Conservation (phyloP, 2,797 vertebrate species). For the Gymnothorax javanicus region DNA sequence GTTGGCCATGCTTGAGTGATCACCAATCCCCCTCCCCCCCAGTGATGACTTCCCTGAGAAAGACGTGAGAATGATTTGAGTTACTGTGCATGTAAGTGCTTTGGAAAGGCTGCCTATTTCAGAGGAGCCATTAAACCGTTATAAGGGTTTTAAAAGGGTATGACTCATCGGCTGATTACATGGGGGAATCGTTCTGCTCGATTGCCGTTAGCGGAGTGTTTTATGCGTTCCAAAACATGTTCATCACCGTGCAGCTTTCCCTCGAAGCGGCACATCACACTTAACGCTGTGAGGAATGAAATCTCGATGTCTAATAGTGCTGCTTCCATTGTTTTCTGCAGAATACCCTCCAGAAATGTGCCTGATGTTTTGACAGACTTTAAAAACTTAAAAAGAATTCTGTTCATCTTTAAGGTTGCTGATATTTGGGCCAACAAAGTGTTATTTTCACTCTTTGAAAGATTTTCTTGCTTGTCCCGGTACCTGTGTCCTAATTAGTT, state of each 20-base stretch:
- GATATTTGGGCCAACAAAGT: not conserved
- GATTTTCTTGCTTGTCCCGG: not conserved
- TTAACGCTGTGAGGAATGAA: not conserved
- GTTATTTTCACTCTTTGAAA: not conserved
- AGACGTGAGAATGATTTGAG: not conserved
- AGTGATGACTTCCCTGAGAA: not conserved
- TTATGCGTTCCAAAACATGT: not conserved
- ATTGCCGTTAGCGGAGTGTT: not conserved
- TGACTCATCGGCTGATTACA: conserved; percentile 1
- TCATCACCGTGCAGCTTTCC: not conserved
- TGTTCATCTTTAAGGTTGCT: not conserved
- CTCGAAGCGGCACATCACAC: not conserved
- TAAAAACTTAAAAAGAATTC: not conserved
- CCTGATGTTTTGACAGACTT: not conserved
- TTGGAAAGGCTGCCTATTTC: not conserved
- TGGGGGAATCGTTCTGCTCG: not conserved
- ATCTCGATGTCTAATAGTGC: not conserved
- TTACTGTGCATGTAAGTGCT: not conserved
- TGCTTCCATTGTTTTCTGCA: not conserved
- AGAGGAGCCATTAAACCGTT: not conserved
- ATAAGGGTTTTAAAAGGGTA: not conserved
- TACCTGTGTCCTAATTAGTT: not conserved
- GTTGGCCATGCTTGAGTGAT: not conserved
- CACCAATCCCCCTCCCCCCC: not conserved
- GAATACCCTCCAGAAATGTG: not conserved